Evolutionary conservation across 2,113 vertebrate genomes (phyloP), one percentile per base, ranked within the genome.

Genomic region (Scopus umbretta): DNA sequence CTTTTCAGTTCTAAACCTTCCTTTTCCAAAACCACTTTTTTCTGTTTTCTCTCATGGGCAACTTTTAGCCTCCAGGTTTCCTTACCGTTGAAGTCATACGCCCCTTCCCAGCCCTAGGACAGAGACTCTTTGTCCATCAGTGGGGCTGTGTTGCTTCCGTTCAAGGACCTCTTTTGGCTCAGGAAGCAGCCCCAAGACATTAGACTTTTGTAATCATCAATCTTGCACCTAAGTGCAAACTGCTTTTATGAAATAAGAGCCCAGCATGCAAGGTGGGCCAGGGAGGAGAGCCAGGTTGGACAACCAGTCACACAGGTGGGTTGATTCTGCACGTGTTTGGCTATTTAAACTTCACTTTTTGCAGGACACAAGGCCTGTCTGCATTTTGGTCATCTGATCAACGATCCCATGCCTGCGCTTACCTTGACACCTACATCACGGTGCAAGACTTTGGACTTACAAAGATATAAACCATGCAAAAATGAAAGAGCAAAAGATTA

Each of bases 361-460:
- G 36, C 34, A 42, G 34, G 56, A 11, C 5, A 5, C 19, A 5
- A 32, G 42, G 13, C 8, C 7, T 1, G 25, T 9, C n/a, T 32
- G 32, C 4, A 4, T 11, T n/a, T 10, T 10, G 55, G 42, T 10
- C 56, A 34, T 6, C 27, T 22, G 53, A 30, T 7, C 9, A 3
- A 10, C 0, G 16, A 19, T 8, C 49, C 43, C 22, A 5, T 1
- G 23, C 45, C 55, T 10, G 32, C 3, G 23, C n/a, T 62, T 55
- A 32, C 67, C 40, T n/a, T 3, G 3, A 20, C 13, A 47, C 42
- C 40, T 11, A 6, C 12, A 32, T 15, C 43, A 12, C 65, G n/a
- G 2, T 1, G 4, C 70, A 50, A 68, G n/a, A 25, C 30, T 40
- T 36, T 0, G 3, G 40, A 11, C 29, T 36, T 15, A 13, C 0